phyloP scores from a whole-genome alignment of 2,113 vertebrate species.

The Ammospiza caudacuta region DNA sequence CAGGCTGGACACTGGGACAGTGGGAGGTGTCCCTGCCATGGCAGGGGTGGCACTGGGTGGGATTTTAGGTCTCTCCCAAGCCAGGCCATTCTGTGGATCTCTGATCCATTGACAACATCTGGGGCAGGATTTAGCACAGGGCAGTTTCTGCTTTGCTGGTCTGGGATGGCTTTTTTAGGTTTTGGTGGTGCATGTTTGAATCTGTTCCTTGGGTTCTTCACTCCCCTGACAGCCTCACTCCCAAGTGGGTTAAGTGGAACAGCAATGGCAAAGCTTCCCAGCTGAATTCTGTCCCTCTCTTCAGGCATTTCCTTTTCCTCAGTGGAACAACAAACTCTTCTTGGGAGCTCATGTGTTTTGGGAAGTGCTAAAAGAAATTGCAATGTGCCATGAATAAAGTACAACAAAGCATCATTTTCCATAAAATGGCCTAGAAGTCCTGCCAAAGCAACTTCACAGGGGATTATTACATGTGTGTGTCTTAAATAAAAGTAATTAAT shows the following conservation, averaged over 20 bases:
- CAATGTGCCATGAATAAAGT: neutral
- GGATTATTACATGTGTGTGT: neutral
- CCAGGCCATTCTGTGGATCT: accelerated
- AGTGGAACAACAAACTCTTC: neutral
- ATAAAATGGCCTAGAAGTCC: neutral
- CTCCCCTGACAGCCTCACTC: neutral
- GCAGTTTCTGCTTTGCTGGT: neutral
- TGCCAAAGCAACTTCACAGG: neutral
- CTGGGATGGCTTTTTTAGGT: neutral
- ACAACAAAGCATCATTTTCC: neutral
- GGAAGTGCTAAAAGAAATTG: neutral
- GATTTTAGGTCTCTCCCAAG: accelerated
- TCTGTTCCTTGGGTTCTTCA: neutral
- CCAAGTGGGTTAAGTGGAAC: neutral
- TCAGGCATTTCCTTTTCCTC: neutral
- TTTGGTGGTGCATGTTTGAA: neutral
- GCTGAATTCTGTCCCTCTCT: neutral
- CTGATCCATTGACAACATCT: neutral
- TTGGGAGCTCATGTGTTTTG: neutral
- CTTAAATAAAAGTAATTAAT: neutral
- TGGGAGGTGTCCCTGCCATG: neutral
- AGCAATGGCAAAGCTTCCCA: neutral
- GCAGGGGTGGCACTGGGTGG: accelerated
- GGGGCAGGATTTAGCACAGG: neutral
- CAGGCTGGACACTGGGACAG: neutral